Conservation (phyloP, 2,113 vertebrate species). For the Cheilinus undulatus region DNA sequence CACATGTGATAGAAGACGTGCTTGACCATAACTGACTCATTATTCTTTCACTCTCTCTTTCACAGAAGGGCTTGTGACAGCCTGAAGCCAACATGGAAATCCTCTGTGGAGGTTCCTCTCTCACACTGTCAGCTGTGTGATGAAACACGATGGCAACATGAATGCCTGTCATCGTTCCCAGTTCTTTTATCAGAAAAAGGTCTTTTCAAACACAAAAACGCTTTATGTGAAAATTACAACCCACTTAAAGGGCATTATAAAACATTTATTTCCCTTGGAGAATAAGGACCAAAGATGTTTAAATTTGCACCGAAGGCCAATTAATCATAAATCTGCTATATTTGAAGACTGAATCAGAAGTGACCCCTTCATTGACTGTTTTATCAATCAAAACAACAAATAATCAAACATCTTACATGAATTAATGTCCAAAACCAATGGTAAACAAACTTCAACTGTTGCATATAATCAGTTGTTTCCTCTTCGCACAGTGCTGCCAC, state of each 20-base stretch:
- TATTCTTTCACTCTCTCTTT: neutral
- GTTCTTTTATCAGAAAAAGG: conserved; percentile 9
- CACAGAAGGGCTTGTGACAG: conserved; percentile 14
- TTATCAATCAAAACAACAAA: neutral
- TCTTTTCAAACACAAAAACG: neutral
- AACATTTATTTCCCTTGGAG: neutral
- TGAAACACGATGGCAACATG: conserved; percentile 12
- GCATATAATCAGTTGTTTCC: neutral
- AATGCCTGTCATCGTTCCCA: neutral
- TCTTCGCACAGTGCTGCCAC: neutral
- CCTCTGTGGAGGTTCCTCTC: neutral
- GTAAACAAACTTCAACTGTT: neutral
- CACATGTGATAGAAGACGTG: neutral
- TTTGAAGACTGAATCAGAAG: neutral
- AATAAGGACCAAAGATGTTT: neutral
- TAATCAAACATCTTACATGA: neutral
- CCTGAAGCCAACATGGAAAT: conserved; percentile 22
- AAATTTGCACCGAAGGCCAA: neutral
- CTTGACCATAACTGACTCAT: no score
- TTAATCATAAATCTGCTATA: neutral
- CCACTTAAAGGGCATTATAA: neutral
- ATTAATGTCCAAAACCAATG: neutral
- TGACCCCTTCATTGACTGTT: neutral
- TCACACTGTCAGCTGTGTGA: neutral
- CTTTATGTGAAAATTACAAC: neutral